phyloP scores from a whole-genome alignment of 2,888 invertebrate genomes.

The Orthonevra nobilis region DNA sequence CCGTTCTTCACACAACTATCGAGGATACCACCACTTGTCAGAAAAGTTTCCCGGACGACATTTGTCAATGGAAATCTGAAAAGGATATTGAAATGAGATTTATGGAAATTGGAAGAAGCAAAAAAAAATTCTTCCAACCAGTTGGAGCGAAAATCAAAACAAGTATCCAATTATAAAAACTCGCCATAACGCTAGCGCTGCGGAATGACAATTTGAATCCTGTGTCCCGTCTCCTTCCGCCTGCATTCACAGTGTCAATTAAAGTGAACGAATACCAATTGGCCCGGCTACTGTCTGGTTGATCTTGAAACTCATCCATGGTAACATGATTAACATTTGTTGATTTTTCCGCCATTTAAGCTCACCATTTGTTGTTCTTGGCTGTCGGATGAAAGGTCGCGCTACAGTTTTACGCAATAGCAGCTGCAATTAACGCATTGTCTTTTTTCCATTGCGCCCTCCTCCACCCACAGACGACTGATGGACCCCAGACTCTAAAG shows the following conservation, averaged over 20 bases:
- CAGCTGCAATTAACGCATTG: constrained; percentile 52
- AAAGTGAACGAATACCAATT: constrained; percentile 40
- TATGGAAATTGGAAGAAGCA: constrained; percentile 35
- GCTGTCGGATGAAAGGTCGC: constrained; percentile 8
- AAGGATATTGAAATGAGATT: constrained; percentile 27
- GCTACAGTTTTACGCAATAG: constrained; percentile 35
- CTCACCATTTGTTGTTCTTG: constrained; percentile 53
- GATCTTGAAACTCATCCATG: constrained; percentile 50
- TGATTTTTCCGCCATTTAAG: constrained; percentile 67
- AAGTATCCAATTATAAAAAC: constrained; percentile 49
- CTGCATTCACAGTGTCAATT: constrained; percentile 19
- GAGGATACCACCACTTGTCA: background rate
- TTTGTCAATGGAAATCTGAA: constrained; percentile 26
- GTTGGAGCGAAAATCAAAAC: constrained; percentile 55
- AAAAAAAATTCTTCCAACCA: constrained; percentile 11
- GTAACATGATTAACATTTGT: constrained; percentile 65
- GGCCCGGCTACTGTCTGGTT: constrained; percentile 6
- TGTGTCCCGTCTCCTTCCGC: background rate
- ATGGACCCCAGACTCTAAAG: constrained; percentile 7
- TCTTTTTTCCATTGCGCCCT: background rate
- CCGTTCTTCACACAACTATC: background rate
- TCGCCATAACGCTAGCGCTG: background rate
- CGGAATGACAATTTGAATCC: constrained; percentile 39
- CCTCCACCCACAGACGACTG: background rate
- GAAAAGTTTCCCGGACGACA: constrained; percentile 5